phyloP scores from a whole-genome alignment of 2,113 vertebrate species.

The Suricata suricatta region DNA sequence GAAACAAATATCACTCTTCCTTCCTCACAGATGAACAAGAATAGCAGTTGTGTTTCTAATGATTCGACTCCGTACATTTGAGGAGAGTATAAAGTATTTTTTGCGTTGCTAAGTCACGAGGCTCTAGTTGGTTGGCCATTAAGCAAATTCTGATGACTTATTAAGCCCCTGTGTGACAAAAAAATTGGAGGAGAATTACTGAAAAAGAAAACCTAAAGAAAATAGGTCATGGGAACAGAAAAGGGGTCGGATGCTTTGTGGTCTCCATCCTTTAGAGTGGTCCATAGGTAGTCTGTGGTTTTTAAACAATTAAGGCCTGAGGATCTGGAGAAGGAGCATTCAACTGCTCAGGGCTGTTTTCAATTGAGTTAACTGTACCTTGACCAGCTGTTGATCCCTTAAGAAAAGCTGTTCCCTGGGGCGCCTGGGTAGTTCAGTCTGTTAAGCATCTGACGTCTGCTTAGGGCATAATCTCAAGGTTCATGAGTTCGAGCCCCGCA shows the following conservation, averaged over 20 bases:
- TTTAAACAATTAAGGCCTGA: background rate
- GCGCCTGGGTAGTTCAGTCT: no score
- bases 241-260: rapidly evolving
- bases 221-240: background rate
- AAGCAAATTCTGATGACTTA: background rate
- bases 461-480: no score
- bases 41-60: background rate
- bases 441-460: no score
- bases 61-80: background rate
- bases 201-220: background rate
- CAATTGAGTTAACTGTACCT: background rate
- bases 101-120: background rate
- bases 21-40: background rate
- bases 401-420: background rate
- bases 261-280: background rate
- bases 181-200: background rate
- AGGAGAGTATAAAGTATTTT: background rate
- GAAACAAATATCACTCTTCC: background rate
- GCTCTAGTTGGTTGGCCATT: background rate
- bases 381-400: background rate
- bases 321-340: background rate
- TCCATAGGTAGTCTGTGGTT: background rate
- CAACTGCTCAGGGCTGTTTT: background rate
- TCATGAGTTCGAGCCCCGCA: no score
- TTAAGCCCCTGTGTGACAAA: background rate